These are phyloP conservation scores for Unio delphinus DNA, from an alignment of 2,888 invertebrate species.

Conservation along the genomic window DNA sequence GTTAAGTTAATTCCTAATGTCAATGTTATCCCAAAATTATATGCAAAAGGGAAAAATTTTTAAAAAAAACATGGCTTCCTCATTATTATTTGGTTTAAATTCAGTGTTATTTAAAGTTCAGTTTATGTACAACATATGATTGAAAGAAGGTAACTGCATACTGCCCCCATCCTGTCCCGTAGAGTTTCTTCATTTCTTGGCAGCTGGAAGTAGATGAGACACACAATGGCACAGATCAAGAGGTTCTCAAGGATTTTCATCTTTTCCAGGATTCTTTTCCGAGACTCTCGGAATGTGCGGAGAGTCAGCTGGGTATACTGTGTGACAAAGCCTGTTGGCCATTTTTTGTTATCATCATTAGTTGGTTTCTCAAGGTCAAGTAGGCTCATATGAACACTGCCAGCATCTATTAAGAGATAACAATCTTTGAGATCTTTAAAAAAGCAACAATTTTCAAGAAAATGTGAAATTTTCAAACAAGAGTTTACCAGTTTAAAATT, in stretches of 20 bases:
- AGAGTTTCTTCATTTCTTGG: slow-evolving; percentile 82
- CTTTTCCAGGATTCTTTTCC: slow-evolving; percentile 83
- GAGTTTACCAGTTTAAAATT: too few species aligned
- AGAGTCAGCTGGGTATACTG: slow-evolving; percentile 81
- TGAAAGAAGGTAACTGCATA: slow-evolving; percentile 29
- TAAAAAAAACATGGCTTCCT: too few species aligned
- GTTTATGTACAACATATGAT: not conserved
- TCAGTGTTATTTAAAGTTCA: too few species aligned
- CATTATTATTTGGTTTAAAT: too few species aligned
- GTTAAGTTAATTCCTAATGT: too few species aligned
- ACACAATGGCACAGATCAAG: slow-evolving; percentile 75
- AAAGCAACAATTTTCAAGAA: too few species aligned
- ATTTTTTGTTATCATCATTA: slow-evolving; percentile 67
- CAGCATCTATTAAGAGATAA: slow-evolving; percentile 16
- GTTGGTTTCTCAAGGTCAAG: slow-evolving; percentile 23
- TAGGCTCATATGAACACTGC: slow-evolving; percentile 31
- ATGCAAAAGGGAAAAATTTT: too few species aligned
- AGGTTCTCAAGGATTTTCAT: slow-evolving; percentile 81
- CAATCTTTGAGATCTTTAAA: too few species aligned
- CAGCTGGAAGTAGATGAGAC: slow-evolving; percentile 84
- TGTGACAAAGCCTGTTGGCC: slow-evolving; percentile 85
- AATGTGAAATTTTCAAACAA: too few species aligned
- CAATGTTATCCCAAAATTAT: too few species aligned
- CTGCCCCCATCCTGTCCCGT: slow-evolving; percentile 83
- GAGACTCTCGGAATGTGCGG: slow-evolving; percentile 77